Evolutionary conservation across 2,888 invertebrate genomes (phyloP), one percentile per base, ranked within the genome.

Genomic region (Diarsia rubi): DNA sequence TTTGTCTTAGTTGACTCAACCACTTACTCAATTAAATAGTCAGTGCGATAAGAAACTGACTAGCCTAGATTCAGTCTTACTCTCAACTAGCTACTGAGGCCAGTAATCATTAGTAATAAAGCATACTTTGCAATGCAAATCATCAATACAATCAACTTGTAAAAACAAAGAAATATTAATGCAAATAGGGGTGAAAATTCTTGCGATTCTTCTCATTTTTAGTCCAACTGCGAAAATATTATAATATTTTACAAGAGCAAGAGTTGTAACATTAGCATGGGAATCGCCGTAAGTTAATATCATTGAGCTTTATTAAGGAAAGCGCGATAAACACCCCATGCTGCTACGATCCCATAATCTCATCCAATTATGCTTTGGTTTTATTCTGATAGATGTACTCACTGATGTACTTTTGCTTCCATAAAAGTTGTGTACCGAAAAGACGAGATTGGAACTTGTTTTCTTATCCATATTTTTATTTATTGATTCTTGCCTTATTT

Each of bases 241-340:
- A 92, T 94, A 94, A 93, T 94, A 93, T 94, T 93, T 92, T 91
- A 93, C 92, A 91, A 91, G 92, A 92, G 92, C 91, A 94, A 94
- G 93, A 93, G 94, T 93, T 95, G 92, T 93, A 88, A 90, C 89
- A 96, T 96, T 95, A 90, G 90, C 96, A 96, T 96, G 90, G 88
- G 83, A 94, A 96, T 95, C 84, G 88, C 64, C 82, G 85, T 86
- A 88, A 91, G 89, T 91, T 92, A 91, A 92, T 92, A 93, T 92
- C 91, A 90, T 89, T 92, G 91, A 90, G 89, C 91, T 92, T 93
- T 92, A 92, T 92, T 92, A 92, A 89, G 91, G 90, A 89, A 92
- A 91, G 90, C 88, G 87, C 91, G 89, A 90, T 93, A 93, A 94
- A 94, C 93, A 94, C 92, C 90, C 92, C 91, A 91, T 92, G 89